Evolutionary conservation across 2,113 vertebrate species (phyloP).

Genomic region (Phalacrocorax brasilianus): DNA sequence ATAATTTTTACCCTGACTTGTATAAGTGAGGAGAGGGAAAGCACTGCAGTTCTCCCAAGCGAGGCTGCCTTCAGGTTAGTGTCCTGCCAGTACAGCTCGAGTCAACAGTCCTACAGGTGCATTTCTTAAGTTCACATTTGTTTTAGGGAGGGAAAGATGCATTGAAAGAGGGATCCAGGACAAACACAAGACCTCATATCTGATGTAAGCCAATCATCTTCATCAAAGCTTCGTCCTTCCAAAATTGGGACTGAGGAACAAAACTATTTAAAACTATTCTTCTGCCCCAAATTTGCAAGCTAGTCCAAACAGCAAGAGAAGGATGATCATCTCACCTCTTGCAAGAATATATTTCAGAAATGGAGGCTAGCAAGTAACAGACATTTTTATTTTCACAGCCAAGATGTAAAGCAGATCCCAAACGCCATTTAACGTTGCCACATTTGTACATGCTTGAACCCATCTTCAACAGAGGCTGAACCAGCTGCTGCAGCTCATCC

Average conservation of each 20-base stretch:
- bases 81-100: neutral
- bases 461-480: neutral
- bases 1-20: neutral
- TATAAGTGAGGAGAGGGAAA: neutral
- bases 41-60: accelerated
- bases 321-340: neutral
- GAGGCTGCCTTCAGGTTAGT: accelerated
- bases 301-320: neutral
- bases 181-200: neutral
- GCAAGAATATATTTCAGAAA: neutral
- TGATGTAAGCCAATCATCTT: neutral
- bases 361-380: neutral
- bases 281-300: neutral
- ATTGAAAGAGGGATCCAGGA: neutral
- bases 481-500: neutral
- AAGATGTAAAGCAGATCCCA: neutral
- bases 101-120: neutral
- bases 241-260: neutral
- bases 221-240: neutral
- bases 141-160: neutral
- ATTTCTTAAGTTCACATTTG: neutral
- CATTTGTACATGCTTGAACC: neutral
- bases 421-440: neutral
- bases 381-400: neutral
- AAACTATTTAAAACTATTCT: neutral